A percentile compares a stretch with the other conserved stretches of the same genome.
These are phyloP conservation scores for Heteropelma amictum DNA, from an alignment of 2,888 invertebrate genomes.

Conservation along the genomic window DNA sequence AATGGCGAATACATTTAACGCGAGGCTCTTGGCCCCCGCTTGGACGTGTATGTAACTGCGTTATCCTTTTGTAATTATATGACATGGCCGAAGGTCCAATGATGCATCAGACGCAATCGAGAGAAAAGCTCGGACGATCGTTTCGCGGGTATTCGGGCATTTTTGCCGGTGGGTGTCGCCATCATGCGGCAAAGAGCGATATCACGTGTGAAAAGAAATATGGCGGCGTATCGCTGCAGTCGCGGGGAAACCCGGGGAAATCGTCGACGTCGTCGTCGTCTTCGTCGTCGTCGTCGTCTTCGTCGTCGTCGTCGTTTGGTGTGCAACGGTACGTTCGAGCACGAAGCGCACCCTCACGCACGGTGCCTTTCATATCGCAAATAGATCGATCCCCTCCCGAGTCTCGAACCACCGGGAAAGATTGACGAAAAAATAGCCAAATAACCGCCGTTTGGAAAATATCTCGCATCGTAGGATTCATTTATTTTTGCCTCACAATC, in stretches of 20 bases:
- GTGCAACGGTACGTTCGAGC: background rate
- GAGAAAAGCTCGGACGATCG: background rate
- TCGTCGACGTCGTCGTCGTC: no score
- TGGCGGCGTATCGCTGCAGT: constrained; percentile 54
- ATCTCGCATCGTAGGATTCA: no score
- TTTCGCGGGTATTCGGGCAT: background rate
- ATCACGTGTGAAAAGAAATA: constrained; percentile 45
- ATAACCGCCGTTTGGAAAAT: no score
- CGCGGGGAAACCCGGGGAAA: no score
- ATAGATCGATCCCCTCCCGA: constrained; percentile 55
- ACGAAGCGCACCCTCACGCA: constrained; percentile 55
- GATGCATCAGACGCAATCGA: background rate
- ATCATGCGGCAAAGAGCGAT: constrained; percentile 51
- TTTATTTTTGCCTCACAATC: no score
- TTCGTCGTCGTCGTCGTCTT: no score
- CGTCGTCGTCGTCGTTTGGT: constrained; percentile 44
- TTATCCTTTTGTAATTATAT: no score
- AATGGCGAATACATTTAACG: no score
- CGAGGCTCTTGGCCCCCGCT: no score
- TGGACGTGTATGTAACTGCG: no score
- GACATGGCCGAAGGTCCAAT: no score
- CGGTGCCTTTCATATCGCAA: constrained; percentile 56
- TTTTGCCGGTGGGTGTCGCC: constrained; percentile 48
- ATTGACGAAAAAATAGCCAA: background rate
- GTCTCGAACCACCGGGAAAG: background rate